phyloP scores from a whole-genome alignment of 1,140 invertebrate genomes.

The Zaprionus ornatus region DNA sequence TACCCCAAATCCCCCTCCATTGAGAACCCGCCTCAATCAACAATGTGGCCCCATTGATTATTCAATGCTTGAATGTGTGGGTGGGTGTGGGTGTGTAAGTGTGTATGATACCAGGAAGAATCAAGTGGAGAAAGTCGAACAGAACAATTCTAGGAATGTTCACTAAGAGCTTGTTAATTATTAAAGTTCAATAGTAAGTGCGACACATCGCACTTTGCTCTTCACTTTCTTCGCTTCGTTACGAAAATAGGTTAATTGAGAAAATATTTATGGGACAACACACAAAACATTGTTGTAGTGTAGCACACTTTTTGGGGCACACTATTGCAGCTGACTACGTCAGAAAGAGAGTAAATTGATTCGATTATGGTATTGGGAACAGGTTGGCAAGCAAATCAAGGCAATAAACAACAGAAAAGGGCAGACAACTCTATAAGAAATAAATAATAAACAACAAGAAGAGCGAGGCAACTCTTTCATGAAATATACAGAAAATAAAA shows the following conservation, averaged over 20 bases:
- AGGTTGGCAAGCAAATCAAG: not conserved
- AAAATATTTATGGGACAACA: conserved; percentile 7
- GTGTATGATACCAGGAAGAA: conserved; percentile 15
- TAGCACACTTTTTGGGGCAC: not conserved
- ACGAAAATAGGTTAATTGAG: conserved; percentile 4
- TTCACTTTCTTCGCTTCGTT: not conserved
- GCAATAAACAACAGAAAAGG: not conserved
- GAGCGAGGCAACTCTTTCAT: no score
- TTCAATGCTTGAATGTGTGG: conserved; percentile 43
- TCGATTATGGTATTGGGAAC: not conserved
- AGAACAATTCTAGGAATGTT: not conserved
- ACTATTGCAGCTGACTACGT: not conserved
- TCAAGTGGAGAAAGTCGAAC: not conserved
- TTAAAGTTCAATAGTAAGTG: not conserved
- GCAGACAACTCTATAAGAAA: not conserved
- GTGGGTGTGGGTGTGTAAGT: not conserved
- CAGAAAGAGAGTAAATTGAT: not conserved
- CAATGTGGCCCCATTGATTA: conserved; percentile 61
- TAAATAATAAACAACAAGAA: not conserved
- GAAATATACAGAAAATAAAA: not conserved
- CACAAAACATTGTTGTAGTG: not conserved
- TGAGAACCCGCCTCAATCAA: conserved; percentile 36
- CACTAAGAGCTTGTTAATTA: conserved; percentile 2
- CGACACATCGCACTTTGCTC: not conserved
- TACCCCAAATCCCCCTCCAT: conserved; percentile 8